Percentiles rank a stretch among this genome's conserved stretches.
phyloP scores from a whole-genome alignment of 1,140 invertebrate species.

The Drosophila mojavensis region DNA sequence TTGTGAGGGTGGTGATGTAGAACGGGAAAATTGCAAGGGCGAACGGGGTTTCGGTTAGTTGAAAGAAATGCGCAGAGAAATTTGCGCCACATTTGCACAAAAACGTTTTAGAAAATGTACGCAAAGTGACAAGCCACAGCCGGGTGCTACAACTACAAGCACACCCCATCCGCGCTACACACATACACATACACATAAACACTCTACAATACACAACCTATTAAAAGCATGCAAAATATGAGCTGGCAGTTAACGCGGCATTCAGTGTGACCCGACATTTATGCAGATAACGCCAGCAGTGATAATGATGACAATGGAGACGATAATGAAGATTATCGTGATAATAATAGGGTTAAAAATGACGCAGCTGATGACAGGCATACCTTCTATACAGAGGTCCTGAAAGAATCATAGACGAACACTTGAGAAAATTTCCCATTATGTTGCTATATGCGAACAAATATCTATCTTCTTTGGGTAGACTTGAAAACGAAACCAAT shows the following conservation, averaged over 20 bases:
- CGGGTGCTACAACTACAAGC: constrained; percentile 6
- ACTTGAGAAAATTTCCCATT: neutral
- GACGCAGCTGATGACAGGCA: constrained; percentile 17
- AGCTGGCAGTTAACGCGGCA: constrained; percentile 69
- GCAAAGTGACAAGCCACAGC: constrained; percentile 53
- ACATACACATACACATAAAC: neutral
- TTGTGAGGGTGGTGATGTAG: neutral
- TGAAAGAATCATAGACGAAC: constrained; percentile 2
- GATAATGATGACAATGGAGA: constrained; percentile 43
- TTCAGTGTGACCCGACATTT: constrained; percentile 47
- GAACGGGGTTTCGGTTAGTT: neutral
- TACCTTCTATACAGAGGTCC: neutral
- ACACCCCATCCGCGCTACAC: too few relatives aligned
- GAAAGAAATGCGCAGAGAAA: constrained; percentile 38
- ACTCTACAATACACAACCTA: constrained; percentile 49
- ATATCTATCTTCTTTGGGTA: too few relatives aligned
- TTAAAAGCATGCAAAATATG: constrained; percentile 67
- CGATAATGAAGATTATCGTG: constrained; percentile 30
- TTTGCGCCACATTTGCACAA: constrained; percentile 77
- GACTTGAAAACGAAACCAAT: too few relatives aligned
- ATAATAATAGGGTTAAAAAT: constrained; percentile 36
- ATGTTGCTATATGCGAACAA: too few relatives aligned
- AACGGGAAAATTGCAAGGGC: neutral
- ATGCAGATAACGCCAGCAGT: constrained; percentile 61
- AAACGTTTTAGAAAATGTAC: constrained; percentile 78